These are phyloP conservation scores for Poecilia gillii DNA, from an alignment of 2,797 vertebrate genomes.

Conservation along the genomic window DNA sequence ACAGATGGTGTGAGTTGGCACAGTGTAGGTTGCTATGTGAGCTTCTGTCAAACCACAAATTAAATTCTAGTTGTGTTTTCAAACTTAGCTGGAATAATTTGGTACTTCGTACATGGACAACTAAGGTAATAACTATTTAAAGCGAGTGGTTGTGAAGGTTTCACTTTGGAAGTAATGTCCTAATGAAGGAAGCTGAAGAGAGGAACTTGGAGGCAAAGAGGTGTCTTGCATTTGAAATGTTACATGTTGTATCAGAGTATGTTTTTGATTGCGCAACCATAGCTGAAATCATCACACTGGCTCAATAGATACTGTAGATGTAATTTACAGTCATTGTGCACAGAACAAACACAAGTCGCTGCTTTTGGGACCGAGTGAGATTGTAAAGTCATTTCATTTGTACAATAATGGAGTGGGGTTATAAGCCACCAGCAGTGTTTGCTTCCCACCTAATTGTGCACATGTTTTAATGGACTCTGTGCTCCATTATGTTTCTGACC, in stretches of 20 bases:
- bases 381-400: constrained; percentile 64
- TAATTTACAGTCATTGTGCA: constrained; percentile 35
- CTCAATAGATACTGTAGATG: constrained; percentile 33
- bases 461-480: constrained; percentile 72
- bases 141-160: constrained; percentile 33
- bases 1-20: not conserved
- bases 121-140: constrained; percentile 19
- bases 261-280: constrained; percentile 19
- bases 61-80: not conserved
- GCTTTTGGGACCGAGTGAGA: constrained; percentile 38
- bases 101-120: not conserved
- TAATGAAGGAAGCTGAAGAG: constrained; percentile 50
- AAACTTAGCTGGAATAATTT: not conserved
- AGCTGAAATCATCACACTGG: constrained; percentile 42
- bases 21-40: not conserved
- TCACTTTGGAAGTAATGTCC: constrained; percentile 40
- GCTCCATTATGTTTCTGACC: constrained; percentile 68
- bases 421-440: constrained; percentile 65
- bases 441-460: constrained; percentile 75
- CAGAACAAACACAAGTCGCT: constrained; percentile 41
- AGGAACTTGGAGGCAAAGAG: constrained; percentile 21
- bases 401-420: constrained; percentile 76
- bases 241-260: constrained; percentile 17
- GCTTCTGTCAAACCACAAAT: constrained; percentile 3
- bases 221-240: constrained; percentile 32